Percentiles rank a stretch among this genome's conserved stretches.
These are phyloP conservation scores for Sinohyriopsis cumingii DNA, from an alignment of 2,888 invertebrate species.

Conservation along the genomic window DNA sequence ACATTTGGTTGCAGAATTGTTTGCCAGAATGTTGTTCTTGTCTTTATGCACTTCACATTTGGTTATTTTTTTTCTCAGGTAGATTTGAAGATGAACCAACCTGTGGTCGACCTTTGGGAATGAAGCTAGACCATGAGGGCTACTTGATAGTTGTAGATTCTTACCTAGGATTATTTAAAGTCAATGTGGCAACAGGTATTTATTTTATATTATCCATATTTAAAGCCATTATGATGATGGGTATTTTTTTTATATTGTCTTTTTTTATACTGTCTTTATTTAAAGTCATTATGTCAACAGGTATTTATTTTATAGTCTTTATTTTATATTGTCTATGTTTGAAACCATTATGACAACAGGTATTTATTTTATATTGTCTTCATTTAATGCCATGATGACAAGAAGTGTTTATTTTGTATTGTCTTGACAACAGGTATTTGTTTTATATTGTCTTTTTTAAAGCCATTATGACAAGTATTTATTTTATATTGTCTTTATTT, in stretches of 20 bases:
- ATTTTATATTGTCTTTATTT: conserved; percentile 80
- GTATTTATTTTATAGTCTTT: too few species aligned
- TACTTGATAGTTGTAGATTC: conserved; percentile 81
- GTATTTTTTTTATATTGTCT: too few species aligned
- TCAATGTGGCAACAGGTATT: conserved; percentile 83
- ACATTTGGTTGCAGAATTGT: too few species aligned
- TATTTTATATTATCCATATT: neutral
- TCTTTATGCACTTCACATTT: too few species aligned
- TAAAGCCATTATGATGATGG: too few species aligned
- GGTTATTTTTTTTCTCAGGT: conserved; percentile 44
- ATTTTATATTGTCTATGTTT: conserved; percentile 75
- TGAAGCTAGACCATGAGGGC: conserved; percentile 82
- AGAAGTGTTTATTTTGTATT: too few species aligned
- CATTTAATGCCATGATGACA: too few species aligned
- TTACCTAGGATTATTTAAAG: conserved; percentile 90
- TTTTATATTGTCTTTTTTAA: too few species aligned
- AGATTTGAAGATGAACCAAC: conserved; percentile 80
- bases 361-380: conserved; percentile 63
- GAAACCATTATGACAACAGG: conserved; percentile 85
- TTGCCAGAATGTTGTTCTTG: too few species aligned
- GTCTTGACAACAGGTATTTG: too few species aligned
- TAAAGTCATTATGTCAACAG: too few species aligned
- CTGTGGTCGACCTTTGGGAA: conserved; percentile 94
- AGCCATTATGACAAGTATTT: conserved; percentile 79
- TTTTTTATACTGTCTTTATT: too few species aligned